A percentile compares a stretch with the other conserved stretches of the same genome.
These are phyloP conservation scores for Habroteleia sp. DNA, from an alignment of 2,888 invertebrate species.

Conservation along the genomic window DNA sequence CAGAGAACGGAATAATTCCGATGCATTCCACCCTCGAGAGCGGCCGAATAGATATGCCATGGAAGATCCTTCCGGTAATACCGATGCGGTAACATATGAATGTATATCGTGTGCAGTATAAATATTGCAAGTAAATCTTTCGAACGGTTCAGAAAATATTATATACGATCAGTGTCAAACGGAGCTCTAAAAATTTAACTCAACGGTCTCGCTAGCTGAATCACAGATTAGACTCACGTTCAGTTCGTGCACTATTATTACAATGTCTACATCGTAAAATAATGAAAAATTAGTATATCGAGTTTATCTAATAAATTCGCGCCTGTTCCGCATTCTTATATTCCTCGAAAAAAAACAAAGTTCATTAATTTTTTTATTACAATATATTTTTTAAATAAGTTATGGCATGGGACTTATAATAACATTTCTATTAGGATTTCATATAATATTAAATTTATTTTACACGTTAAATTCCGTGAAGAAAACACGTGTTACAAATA, in stretches of 20 bases:
- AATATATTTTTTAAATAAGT: too few species aligned
- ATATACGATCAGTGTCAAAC: slow-evolving; percentile 66
- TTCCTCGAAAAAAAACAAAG: too few species aligned
- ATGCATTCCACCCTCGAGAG: slow-evolving; percentile 7
- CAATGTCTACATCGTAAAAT: slow-evolving; percentile 19
- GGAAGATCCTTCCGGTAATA: slow-evolving; percentile 47
- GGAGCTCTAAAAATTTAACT: slow-evolving; percentile 59
- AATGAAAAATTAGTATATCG: slow-evolving; percentile 13
- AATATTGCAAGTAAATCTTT: slow-evolving; percentile 54
- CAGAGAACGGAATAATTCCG: slow-evolving; percentile 33
- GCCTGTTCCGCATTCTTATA: too few species aligned
- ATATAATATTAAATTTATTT: too few species aligned
- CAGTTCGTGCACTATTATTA: slow-evolving; percentile 22
- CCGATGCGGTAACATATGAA: slow-evolving; percentile 34
- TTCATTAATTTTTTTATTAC: too few species aligned
- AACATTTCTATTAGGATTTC: too few species aligned
- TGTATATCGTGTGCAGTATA: slow-evolving; percentile 32
- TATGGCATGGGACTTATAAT: too few species aligned
- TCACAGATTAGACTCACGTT: slow-evolving; percentile 20
- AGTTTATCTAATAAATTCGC: not conserved
- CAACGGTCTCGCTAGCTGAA: slow-evolving; percentile 23
- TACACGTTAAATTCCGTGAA: too few species aligned
- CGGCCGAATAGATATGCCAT: slow-evolving; percentile 34
- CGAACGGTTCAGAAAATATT: slow-evolving; percentile 55
- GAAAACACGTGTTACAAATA: too few species aligned